These are phyloP conservation scores for Oryzias celebensis DNA, from an alignment of 2,113 vertebrate species.

Conservation along the genomic window DNA sequence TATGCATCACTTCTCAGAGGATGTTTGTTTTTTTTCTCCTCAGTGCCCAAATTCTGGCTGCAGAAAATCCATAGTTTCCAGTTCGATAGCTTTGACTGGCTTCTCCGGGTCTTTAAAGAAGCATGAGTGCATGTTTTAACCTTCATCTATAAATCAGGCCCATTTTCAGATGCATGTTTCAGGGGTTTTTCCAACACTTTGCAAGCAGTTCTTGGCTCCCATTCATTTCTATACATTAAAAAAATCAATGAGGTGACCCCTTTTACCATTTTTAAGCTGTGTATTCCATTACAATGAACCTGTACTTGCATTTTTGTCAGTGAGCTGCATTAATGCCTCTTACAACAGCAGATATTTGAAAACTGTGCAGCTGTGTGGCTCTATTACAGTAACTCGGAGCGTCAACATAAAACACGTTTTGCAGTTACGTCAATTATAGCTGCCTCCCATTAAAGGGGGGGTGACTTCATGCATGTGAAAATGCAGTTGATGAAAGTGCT, in stretches of 20 bases:
- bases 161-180: background rate
- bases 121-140: background rate
- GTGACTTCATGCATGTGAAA: no score
- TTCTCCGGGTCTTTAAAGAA: background rate
- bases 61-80: background rate
- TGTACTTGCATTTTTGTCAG: constrained; percentile 4
- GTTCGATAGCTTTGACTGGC: background rate
- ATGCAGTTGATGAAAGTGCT: no score
- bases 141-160: background rate
- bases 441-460: no score
- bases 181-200: constrained; percentile 4
- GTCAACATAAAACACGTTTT: background rate
- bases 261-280: constrained; percentile 10
- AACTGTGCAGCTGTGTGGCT: background rate
- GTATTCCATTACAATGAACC: constrained; percentile 6
- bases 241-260: constrained; percentile 22
- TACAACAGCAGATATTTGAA: background rate
- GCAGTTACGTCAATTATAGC: no score
- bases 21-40: background rate
- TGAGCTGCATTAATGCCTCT: constrained; percentile 6
- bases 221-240: constrained; percentile 16
- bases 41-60: constrained; percentile 1
- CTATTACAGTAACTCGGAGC: background rate
- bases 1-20: constrained; percentile 2
- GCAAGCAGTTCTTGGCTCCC: constrained; percentile 1